Evolutionary conservation across 2,888 invertebrate genomes (phyloP), one percentile per base, ranked within the genome.

Genomic region (Lymantria monacha): DNA sequence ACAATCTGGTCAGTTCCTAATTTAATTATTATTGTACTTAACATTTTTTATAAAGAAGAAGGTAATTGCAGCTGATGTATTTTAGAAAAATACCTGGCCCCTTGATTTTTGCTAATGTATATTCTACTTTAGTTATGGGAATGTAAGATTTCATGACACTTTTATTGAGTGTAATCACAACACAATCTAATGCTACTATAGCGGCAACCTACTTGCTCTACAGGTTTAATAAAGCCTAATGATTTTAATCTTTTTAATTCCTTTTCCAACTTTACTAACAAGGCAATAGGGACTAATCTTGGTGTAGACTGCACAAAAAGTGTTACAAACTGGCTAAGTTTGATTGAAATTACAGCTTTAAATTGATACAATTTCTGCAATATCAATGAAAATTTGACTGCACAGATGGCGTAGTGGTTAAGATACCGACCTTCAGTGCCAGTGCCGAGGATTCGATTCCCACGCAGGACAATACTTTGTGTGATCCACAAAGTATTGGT

Each of bases 21-120:
- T n/a, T 38, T 38, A 38, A 47, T 47, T 47, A 48, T 48, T 48
- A 42, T 41, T 7, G 30, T 12, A 41, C 42, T 42, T 15, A 38
- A 30, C 9, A 30, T 30, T 7, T 30, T 30, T 9, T 30, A 30
- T 7, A 30, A 30, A 5, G 7, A 7, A 5, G 5, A 9, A 30
- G 5, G 5, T 5, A 5, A 30, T 30, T 30, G 30, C 30, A 30
- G 30, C 5, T 30, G 30, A 30, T 44, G 33, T n/a, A 33, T 33
- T 33, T 33, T 33, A 10, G 33, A 33, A 33, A 33, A 33, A 33
- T 5, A 1, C 7, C 1, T 1, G 33, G 5, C 33, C 33, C 33
- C 7, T 8, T 33, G 33, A 33, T 8, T 33, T 33, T 33, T 33
- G 33, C 33, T 33, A 33, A 8, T 33, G 33, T 33, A 8, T 33